Percentiles rank a stretch among this genome's conserved stretches.
phyloP scores from a whole-genome alignment of 2,113 vertebrate species.

The Dryoscopus gambensis region DNA sequence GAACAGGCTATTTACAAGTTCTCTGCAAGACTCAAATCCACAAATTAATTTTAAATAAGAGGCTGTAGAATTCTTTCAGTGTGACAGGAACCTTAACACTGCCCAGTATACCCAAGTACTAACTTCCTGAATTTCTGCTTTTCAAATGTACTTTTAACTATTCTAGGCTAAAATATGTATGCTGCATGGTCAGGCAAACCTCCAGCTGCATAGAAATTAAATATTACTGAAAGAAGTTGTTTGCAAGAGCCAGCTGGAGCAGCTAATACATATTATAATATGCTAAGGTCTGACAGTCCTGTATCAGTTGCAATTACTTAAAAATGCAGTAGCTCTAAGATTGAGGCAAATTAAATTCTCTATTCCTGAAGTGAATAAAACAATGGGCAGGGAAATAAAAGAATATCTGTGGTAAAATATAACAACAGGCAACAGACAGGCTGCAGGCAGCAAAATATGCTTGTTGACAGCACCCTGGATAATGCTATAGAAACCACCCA shows the following conservation, averaged over 20 bases:
- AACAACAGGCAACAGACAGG: background rate
- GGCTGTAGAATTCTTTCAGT: background rate
- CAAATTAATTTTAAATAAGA: background rate
- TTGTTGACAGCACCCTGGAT: background rate
- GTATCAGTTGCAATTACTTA: constrained; percentile 39
- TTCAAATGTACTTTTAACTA: background rate
- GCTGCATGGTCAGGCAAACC: constrained; percentile 8
- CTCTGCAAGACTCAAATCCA: background rate
- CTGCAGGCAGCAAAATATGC: background rate
- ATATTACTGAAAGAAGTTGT: constrained; percentile 36
- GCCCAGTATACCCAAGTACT: background rate
- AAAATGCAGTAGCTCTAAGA: constrained; percentile 20
- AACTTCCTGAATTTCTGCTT: background rate
- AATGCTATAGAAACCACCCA: background rate
- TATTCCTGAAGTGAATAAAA: constrained; percentile 29
- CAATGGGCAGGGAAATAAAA: constrained; percentile 21
- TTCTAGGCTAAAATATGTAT: constrained; percentile 10
- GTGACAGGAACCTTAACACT: background rate
- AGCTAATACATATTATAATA: constrained; percentile 45
- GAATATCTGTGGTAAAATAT: background rate
- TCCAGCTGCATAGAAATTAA: constrained; percentile 51
- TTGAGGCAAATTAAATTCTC: constrained; percentile 18
- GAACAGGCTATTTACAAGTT: background rate
- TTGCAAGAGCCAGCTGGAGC: constrained; percentile 20
- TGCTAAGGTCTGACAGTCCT: background rate